A percentile compares a stretch with the other conserved stretches of the same genome.
Conservation (phyloP, 2,797 vertebrate species). For the Tangara arthus region DNA sequence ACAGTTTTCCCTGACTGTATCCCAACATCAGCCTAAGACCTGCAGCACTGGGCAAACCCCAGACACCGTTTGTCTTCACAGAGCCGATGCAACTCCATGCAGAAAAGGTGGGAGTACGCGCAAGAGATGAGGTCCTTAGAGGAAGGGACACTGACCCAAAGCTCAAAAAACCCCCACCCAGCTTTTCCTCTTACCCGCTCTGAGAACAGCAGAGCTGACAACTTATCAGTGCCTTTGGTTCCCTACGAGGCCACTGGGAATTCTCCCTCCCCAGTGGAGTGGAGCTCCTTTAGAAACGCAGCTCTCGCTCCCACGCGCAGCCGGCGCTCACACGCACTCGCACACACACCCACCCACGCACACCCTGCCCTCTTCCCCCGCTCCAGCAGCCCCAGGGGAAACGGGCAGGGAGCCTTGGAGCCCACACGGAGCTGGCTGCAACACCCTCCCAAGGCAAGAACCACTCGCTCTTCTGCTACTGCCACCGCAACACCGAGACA, state of each 20-base stretch:
- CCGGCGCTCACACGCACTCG: background rate
- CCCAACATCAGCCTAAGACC: conserved; percentile 51
- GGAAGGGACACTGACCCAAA: conserved; percentile 55
- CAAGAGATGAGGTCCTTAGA: conserved; percentile 31
- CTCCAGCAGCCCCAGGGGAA: background rate
- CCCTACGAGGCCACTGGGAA: conserved; percentile 54
- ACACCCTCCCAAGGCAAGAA: background rate
- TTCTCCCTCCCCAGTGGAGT: conserved; percentile 21
- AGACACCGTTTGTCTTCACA: background rate
- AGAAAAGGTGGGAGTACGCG: conserved; percentile 35
- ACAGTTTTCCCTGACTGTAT: conserved; percentile 64
- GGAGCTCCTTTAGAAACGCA: conserved; percentile 27
- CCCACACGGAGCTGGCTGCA: background rate
- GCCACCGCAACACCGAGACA: background rate
- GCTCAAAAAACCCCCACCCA: conserved; percentile 7
- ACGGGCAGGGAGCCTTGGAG: background rate
- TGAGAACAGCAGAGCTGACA: conserved; percentile 52
- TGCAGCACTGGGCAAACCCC: conserved; percentile 11
- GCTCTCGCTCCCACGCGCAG: background rate
- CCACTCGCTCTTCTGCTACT: background rate
- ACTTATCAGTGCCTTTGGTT: conserved; percentile 69
- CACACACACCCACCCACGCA: background rate
- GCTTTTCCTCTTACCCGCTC: conserved; percentile 38
- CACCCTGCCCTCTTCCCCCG: background rate
- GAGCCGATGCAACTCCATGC: conserved; percentile 23